Evolutionary conservation across 1,140 invertebrate species (phyloP).

Genomic region (Hermetia illucens): DNA sequence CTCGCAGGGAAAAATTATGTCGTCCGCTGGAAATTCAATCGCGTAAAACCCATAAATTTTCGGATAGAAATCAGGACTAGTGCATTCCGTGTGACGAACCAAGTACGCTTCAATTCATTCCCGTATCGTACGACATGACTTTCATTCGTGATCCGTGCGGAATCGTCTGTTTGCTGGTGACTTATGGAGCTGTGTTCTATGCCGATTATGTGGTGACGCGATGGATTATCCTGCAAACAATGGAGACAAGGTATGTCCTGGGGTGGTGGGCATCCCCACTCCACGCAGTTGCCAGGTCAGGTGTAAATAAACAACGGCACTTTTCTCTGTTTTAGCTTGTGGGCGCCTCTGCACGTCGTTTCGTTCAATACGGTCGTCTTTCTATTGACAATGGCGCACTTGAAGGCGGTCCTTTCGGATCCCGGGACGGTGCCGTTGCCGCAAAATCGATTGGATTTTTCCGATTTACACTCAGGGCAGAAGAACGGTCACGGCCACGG

Average conservation of each 20-base stretch:
- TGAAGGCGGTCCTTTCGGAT: constrained; percentile 76
- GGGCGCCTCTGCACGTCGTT: constrained; percentile 71
- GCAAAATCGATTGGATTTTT: constrained; percentile 66
- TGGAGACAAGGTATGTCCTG: constrained; percentile 55
- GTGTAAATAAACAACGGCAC: no score
- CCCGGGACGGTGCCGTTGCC: constrained; percentile 78
- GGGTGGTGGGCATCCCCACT: no score
- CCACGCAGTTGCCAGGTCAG: no score
- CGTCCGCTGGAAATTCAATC: no score
- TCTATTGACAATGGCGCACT: constrained; percentile 59
- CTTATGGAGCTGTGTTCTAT: constrained; percentile 72
- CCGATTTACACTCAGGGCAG: constrained; percentile 58
- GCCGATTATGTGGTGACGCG: constrained; percentile 80
- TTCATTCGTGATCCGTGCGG: constrained; percentile 75
- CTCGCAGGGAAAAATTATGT: no score
- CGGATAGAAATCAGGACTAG: no score
- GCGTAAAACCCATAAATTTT: no score
- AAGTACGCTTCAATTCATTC: no score
- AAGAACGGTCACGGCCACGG: constrained; percentile 37
- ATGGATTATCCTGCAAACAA: constrained; percentile 73
- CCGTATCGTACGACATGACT: constrained; percentile 14
- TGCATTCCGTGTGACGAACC: no score
- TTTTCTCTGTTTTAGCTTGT: constrained; percentile 66
- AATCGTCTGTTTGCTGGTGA: constrained; percentile 70
- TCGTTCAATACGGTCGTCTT: constrained; percentile 70